Evolutionary conservation across 2,113 vertebrate species (phyloP).

Genomic region (Chaetura pelagica): DNA sequence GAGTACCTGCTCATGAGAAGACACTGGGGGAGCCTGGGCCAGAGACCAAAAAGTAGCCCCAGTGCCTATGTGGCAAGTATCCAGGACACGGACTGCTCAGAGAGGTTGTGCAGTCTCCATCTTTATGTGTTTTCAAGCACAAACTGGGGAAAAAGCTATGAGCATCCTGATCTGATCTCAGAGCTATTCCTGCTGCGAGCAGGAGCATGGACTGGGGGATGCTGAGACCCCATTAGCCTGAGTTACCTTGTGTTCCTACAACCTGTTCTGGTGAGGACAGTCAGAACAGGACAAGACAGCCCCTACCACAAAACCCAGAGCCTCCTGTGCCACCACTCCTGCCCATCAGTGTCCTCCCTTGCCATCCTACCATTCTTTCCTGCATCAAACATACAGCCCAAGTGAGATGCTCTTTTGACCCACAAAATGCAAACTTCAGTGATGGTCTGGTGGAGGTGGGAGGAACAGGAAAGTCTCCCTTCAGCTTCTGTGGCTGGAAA

Average conservation of each 20-base stretch:
- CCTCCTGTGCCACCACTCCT: neutral
- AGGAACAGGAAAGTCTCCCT: neutral
- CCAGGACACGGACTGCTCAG: neutral
- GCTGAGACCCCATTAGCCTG: neutral
- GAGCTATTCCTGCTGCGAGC: neutral
- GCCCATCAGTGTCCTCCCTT: fast-evolving
- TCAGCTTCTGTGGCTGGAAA: neutral
- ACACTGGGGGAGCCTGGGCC: neutral
- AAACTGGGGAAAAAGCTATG: neutral
- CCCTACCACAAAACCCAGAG: neutral
- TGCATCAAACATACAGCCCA: fast-evolving
- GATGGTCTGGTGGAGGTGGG: fast-evolving
- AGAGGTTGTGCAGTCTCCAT: neutral
- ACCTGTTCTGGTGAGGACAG: neutral
- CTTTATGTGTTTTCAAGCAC: neutral
- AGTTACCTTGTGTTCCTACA: neutral
- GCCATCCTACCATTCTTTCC: neutral
- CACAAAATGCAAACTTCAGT: neutral
- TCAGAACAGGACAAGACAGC: fast-evolving
- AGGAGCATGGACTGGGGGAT: neutral
- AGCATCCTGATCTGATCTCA: neutral
- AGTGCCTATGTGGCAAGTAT: neutral
- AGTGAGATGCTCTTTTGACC: fast-evolving
- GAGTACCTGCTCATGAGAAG: neutral
- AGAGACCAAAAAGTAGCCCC: neutral